phyloP scores from a whole-genome alignment of 2,888 invertebrate genomes.

The Ophion obscuratus region DNA sequence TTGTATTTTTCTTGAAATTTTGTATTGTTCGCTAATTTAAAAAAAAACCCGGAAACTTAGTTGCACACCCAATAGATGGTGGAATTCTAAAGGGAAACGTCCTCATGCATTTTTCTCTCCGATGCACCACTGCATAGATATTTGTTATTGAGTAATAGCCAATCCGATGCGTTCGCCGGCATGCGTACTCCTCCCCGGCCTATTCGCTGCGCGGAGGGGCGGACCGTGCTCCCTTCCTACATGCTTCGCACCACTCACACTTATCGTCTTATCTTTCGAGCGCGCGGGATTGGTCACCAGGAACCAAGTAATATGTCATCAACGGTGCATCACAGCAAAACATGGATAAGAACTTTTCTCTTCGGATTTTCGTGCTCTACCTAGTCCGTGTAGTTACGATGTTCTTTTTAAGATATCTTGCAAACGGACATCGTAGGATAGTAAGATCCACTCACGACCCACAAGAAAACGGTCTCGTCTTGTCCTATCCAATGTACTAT shows the following conservation, averaged over 20 bases:
- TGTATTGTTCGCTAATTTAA: too few species aligned
- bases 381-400: background rate
- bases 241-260: background rate
- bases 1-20: too few species aligned
- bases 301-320: background rate
- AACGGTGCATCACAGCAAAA: background rate
- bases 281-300: background rate
- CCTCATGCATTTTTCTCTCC: background rate
- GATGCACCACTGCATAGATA: background rate
- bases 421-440: background rate
- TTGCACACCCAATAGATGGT: background rate
- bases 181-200: background rate
- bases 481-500: slow-evolving; percentile 18
- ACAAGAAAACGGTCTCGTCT: slow-evolving; percentile 7
- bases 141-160: background rate
- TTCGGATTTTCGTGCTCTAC: background rate
- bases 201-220: background rate
- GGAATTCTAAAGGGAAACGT: background rate
- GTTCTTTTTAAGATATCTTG: background rate
- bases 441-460: background rate
- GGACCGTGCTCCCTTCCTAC: background rate
- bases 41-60: too few species aligned
- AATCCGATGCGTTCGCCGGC: background rate
- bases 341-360: background rate
- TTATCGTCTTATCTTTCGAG: background rate